A percentile compares a stretch with the other conserved stretches of the same genome.
Conservation (phyloP, 2,888 invertebrate genomes). For the Polydrusus pterygomalis region DNA sequence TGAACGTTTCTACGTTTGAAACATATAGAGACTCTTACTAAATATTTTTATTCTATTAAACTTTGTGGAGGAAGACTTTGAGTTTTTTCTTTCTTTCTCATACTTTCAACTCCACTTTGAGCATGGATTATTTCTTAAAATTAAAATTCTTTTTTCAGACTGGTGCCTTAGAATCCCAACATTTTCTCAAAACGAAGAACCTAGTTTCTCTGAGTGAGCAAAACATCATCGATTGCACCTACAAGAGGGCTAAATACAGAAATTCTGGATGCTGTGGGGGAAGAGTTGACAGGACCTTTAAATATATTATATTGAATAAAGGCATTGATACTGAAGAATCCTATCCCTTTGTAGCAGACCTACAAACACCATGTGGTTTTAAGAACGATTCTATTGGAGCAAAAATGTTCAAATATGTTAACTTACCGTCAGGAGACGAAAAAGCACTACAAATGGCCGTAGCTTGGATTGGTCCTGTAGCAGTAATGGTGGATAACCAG, state of each 20-base stretch:
- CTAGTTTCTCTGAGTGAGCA: constrained; percentile 88
- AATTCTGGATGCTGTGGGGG: constrained; percentile 33
- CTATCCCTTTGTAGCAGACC: constrained; percentile 17
- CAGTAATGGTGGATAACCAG: constrained; percentile 2
- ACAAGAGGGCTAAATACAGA: constrained; percentile 7
- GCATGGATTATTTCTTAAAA: too few relatives aligned
- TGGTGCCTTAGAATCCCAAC: constrained; percentile 18
- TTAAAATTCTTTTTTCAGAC: constrained; percentile 46
- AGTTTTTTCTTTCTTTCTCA: too few relatives aligned
- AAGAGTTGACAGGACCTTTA: neutral
- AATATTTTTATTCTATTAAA: too few relatives aligned
- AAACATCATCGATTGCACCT: constrained; percentile 72
- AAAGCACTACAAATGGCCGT: constrained; percentile 6
- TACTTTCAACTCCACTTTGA: too few relatives aligned
- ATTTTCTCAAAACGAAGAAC: constrained; percentile 5
- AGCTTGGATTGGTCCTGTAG: constrained; percentile 16
- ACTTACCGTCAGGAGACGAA: constrained; percentile 7
- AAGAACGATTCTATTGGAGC: neutral
- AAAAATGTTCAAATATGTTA: neutral
- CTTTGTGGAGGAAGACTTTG: too few relatives aligned
- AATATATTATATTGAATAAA: constrained; percentile 7
- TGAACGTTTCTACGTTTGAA: too few relatives aligned
- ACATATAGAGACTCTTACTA: too few relatives aligned
- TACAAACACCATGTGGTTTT: neutral
- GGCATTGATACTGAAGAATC: constrained; percentile 36